Evolutionary conservation across 2,797 vertebrate genomes (phyloP).

Genomic region (Trachurus trachurus): DNA sequence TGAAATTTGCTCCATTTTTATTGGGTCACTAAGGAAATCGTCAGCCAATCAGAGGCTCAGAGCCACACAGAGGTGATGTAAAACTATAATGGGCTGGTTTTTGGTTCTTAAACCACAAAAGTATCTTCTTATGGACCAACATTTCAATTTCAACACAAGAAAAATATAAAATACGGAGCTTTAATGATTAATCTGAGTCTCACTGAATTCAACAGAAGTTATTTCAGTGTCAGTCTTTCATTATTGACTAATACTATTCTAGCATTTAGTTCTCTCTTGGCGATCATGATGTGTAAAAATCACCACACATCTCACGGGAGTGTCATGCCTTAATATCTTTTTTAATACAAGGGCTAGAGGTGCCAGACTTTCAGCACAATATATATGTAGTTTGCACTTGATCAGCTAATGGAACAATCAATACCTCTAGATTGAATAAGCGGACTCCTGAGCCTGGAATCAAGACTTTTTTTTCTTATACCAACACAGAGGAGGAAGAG

Average conservation of each 20-base stretch:
- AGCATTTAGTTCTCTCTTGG: conserved; percentile 6
- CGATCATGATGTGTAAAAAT: conserved; percentile 11
- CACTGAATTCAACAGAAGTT: not conserved
- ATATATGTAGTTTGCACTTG: conserved; percentile 41
- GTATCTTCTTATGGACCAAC: no score
- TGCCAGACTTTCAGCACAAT: conserved; percentile 42
- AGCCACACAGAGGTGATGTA: no score
- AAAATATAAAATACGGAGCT: no score
- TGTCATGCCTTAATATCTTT: conserved; percentile 2
- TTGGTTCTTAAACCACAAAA: no score
- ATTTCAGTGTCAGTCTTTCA: not conserved
- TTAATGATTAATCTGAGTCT: not conserved
- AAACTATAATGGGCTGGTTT: no score
- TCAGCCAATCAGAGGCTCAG: no score
- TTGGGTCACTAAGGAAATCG: no score
- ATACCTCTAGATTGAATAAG: conserved; percentile 57
- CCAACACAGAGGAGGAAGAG: conserved; percentile 42
- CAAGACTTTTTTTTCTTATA: conserved; percentile 37
- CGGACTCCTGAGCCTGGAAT: conserved; percentile 53
- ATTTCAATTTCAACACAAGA: no score
- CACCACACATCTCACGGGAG: conserved; percentile 14
- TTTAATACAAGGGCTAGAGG: conserved; percentile 28
- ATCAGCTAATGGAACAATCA: conserved; percentile 64
- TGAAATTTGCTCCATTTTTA: no score
- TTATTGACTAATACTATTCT: not conserved